Percentiles rank a stretch among this genome's conserved stretches.
Evolutionary conservation across 92 coral and sea anemone genomes (phyloP).

Genomic region (Bergia sp.): DNA sequence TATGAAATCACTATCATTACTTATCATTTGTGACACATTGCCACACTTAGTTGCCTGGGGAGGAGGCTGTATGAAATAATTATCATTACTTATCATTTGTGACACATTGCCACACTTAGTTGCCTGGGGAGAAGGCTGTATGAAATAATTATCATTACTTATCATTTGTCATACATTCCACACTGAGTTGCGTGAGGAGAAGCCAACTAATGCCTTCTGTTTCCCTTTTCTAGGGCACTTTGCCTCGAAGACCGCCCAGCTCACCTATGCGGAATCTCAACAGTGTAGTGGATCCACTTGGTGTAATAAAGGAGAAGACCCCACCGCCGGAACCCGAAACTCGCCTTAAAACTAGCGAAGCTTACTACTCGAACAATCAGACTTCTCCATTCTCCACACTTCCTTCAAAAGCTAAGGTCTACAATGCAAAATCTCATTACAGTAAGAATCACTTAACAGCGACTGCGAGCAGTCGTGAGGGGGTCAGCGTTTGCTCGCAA

Average conservation of each 20-base stretch:
- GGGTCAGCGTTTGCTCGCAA: slow-evolving; percentile 72
- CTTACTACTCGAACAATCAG: slow-evolving; percentile 2
- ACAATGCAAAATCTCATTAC: slow-evolving; percentile 66
- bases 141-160: no score
- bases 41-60: no score
- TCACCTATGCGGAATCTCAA: neutral
- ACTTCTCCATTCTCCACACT: slow-evolving; percentile 46
- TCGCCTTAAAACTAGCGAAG: slow-evolving; percentile 33
- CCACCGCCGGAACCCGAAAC: slow-evolving; percentile 31
- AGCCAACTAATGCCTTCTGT: neutral
- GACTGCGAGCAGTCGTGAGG: slow-evolving; percentile 41
- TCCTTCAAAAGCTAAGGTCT: slow-evolving; percentile 64
- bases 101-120: no score
- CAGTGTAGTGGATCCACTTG: slow-evolving; percentile 37
- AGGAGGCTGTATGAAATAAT: no score
- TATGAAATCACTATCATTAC: no score
- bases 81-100: no score
- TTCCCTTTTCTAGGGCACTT: neutral
- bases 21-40: no score
- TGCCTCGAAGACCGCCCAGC: slow-evolving; percentile 58
- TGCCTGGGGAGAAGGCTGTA: no score
- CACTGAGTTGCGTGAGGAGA: no score
- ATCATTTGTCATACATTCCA: no score
- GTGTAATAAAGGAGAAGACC: slow-evolving; percentile 38
- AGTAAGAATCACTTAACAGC: slow-evolving; percentile 39